Base-by-base conservation (phyloP, 2,797 vertebrate genomes). In the Brotula barbata region DNA sequence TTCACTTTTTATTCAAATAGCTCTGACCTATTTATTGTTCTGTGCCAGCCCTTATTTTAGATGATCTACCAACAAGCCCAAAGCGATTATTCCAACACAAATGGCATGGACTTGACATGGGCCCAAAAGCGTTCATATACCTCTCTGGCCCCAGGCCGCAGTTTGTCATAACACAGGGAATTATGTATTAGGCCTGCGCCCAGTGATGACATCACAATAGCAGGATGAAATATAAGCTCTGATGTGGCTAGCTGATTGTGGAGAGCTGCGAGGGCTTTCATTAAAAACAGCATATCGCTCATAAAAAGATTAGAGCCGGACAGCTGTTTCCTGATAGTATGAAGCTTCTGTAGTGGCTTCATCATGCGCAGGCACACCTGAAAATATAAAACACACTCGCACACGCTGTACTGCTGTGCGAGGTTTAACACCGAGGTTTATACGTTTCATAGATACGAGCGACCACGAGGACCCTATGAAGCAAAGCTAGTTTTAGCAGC, bases 261-360 rank as follows among this genome's bases (percentile, higher is more conserved):
- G 77, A 80, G 84, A 83, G 90, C 89, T 89, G 90, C 89, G 61
- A 90, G 89, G 89, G 90, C 89, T 93, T 93, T 92, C 90, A 92
- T 92, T 93, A 93, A 91, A 91, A 89, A 90, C 89, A 87, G 89
- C 88, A 90, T 89, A 92, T 92, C 89, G 89, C 90, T 92, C 91
- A 92, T 91, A 90, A 91, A 92, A 90, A 93, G 91, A 93, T 93
- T 92, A 93, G 85, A 81, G 85, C 87, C 80, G 88, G 90, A 88
- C 85, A 87, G 88, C 88, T 89, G 88, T 89, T 88, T 83, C 84
- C 84, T 86, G 85, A 88, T 87, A 89, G 86, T 64, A 78, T 46
- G 63, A 63, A 77, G 78, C 80, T 82, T 79, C 87, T 87, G 81
- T 79, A 86, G 81, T 87, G 85, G 88, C 86, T 91, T 89, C 87